Evolutionary conservation across 2,888 invertebrate species (phyloP).

Genomic region (Malachius bipustulatus): DNA sequence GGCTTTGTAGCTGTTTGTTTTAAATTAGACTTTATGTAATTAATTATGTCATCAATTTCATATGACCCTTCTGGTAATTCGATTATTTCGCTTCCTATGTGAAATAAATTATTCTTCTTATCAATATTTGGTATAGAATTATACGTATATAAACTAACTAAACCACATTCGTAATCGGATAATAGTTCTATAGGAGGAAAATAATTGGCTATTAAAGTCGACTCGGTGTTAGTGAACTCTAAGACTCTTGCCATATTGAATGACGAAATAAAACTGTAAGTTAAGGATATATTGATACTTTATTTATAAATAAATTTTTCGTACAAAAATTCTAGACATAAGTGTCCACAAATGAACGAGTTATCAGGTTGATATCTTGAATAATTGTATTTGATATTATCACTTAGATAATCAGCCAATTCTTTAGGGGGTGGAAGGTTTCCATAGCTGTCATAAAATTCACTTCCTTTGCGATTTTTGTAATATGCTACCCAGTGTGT

Average conservation of each 20-base stretch:
- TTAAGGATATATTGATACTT: too few species aligned
- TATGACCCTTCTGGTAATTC: too few species aligned
- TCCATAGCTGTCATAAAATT: slow-evolving; percentile 10
- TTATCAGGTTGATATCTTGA: neutral
- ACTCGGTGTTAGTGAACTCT: too few species aligned
- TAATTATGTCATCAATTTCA: too few species aligned
- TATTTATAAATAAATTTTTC: too few species aligned
- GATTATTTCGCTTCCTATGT: too few species aligned
- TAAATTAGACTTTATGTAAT: too few species aligned
- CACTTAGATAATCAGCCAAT: slow-evolving; percentile 9
- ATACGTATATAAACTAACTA: slow-evolving; percentile 9
- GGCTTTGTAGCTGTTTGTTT: too few species aligned
- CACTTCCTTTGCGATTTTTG: slow-evolving; percentile 1
- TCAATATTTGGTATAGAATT: slow-evolving; percentile 9
- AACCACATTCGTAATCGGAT: slow-evolving; percentile 6
- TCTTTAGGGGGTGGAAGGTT: slow-evolving; percentile 8
- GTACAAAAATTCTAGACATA: slow-evolving; percentile 11
- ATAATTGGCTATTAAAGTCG: slow-evolving; percentile 7
- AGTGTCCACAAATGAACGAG: slow-evolving; percentile 7
- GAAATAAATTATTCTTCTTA: neutral
- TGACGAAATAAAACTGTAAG: too few species aligned
- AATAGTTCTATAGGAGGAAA: slow-evolving; percentile 7
- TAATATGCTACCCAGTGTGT: too few species aligned
- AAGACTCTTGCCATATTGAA: too few species aligned
- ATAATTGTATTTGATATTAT: slow-evolving; percentile 10